Percentiles rank a stretch among this genome's conserved stretches.
These are phyloP conservation scores for Megathymus violae DNA, from an alignment of 1,140 invertebrate genomes.

Conservation along the genomic window DNA sequence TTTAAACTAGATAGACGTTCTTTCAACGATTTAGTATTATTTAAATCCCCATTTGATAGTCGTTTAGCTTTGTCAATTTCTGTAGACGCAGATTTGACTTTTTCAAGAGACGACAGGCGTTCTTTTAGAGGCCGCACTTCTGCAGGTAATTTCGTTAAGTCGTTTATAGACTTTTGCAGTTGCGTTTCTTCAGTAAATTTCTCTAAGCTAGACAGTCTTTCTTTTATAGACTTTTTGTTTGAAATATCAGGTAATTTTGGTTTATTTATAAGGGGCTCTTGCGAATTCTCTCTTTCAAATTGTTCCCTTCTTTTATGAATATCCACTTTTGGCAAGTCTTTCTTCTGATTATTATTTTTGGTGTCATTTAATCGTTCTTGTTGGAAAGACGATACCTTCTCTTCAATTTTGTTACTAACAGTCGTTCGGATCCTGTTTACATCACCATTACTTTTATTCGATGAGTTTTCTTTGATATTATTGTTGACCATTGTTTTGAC, in stretches of 20 bases:
- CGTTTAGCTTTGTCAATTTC: slow-evolving; percentile 80
- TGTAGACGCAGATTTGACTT: slow-evolving; percentile 81
- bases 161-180: slow-evolving; percentile 73
- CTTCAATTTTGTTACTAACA: slow-evolving; percentile 82
- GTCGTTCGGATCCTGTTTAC: slow-evolving; percentile 76
- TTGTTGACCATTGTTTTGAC: slow-evolving; percentile 73
- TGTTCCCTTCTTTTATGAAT: slow-evolving; percentile 92
- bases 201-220: slow-evolving; percentile 87
- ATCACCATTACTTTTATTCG: slow-evolving; percentile 74
- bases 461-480: slow-evolving; percentile 75
- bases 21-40: slow-evolving; percentile 78
- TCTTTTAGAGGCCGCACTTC: slow-evolving; percentile 87
- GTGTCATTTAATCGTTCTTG: slow-evolving; percentile 70
- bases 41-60: slow-evolving; percentile 81
- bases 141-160: slow-evolving; percentile 83
- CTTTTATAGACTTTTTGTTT: slow-evolving; percentile 88
- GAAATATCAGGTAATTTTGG: slow-evolving; percentile 85
- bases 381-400: slow-evolving; percentile 82
- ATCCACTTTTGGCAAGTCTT: slow-evolving; percentile 90
- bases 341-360: slow-evolving; percentile 81
- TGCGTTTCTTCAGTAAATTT: slow-evolving; percentile 81
- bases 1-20: slow-evolving; percentile 85
- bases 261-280: slow-evolving; percentile 78
- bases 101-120: slow-evolving; percentile 86
- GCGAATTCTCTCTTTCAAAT: slow-evolving; percentile 88